A percentile compares a stretch with the other conserved stretches of the same genome.
Evolutionary conservation across 2,888 invertebrate species (phyloP).

Genomic region (Nomada lathburiana): DNA sequence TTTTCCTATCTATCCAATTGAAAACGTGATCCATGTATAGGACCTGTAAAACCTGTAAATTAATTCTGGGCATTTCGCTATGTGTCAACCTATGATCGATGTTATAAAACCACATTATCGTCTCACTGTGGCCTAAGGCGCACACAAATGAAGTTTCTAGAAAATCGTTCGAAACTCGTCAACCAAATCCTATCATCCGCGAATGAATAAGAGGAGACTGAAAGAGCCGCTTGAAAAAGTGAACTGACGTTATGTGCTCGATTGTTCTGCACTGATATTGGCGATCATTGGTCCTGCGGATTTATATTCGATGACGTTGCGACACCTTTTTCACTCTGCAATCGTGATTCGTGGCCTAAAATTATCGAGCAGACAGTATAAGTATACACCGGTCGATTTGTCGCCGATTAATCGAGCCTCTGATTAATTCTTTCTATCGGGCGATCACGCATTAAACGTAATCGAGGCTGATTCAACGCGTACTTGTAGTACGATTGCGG

Average conservation of each 20-base stretch:
- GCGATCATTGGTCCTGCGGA: neutral
- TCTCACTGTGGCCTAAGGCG: neutral
- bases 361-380: constrained; percentile 1
- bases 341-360: neutral
- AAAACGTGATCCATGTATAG: neutral
- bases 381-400: neutral
- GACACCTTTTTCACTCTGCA: neutral
- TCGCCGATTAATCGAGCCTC: neutral
- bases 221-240: neutral
- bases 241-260: neutral
- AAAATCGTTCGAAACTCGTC: neutral
- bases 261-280: neutral
- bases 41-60: neutral
- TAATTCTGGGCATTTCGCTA: neutral
- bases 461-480: neutral
- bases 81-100: constrained; percentile 9
- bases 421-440: constrained; percentile 11
- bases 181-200: too few relatives aligned
- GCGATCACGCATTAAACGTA: constrained; percentile 3
- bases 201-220: neutral
- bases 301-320: neutral
- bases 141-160: constrained; percentile 10
- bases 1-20: neutral
- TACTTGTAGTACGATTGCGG: neutral
- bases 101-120: constrained; percentile 3